phyloP scores from a whole-genome alignment of 1,140 invertebrate species.

The Drosophila pseudoobscura region DNA sequence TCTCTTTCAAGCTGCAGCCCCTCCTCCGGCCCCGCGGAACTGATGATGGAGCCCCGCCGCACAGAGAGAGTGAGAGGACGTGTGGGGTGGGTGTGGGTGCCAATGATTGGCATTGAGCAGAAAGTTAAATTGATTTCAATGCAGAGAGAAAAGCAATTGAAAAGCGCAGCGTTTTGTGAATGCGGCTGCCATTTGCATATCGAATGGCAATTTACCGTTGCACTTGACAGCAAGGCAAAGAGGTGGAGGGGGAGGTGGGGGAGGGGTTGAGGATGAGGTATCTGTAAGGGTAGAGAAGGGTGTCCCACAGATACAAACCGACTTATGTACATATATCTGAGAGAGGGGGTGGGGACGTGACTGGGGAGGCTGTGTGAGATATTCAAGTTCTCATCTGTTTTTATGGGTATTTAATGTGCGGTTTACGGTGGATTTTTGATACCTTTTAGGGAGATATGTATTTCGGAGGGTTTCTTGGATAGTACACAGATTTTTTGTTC shows the following conservation, averaged over 20 bases:
- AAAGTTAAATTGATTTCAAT: constrained; percentile 81
- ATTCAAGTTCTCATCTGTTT: constrained; percentile 16
- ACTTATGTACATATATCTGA: neutral
- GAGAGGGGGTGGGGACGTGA: neutral
- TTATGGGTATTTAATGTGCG: constrained; percentile 30
- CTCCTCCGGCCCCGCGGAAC: neutral
- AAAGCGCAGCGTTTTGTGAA: constrained; percentile 74
- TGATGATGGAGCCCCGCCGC: constrained; percentile 23
- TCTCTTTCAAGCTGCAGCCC: constrained; percentile 17
- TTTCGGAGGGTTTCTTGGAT: no score
- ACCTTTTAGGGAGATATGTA: neutral
- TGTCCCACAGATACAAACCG: no score
- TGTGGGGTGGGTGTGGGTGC: constrained; percentile 49
- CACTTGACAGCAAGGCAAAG: constrained; percentile 58
- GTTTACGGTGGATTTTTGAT: constrained; percentile 8
- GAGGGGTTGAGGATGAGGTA: neutral
- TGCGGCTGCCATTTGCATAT: constrained; percentile 76
- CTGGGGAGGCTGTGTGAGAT: neutral
- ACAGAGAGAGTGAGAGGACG: neutral
- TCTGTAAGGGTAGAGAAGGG: neutral
- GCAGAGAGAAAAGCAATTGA: constrained; percentile 69
- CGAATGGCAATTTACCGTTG: constrained; percentile 72
- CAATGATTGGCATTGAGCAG: constrained; percentile 79
- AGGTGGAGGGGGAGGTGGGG: no score
- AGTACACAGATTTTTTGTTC: no score